Evolutionary conservation across 2,113 vertebrate genomes (phyloP).

Genomic region (Malurus cyaneus): DNA sequence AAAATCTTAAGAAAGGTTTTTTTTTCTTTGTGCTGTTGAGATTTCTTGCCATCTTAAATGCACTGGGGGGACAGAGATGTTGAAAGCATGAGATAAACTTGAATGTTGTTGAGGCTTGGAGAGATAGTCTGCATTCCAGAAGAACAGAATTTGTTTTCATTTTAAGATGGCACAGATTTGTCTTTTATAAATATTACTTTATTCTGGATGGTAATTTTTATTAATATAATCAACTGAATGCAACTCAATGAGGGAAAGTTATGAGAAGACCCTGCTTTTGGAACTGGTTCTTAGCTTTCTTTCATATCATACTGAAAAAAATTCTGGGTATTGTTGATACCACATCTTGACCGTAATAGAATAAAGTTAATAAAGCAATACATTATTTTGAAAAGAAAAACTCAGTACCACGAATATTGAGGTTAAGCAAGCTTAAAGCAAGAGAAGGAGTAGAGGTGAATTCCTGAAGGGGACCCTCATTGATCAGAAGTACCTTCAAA

Average conservation of each 20-base stretch:
- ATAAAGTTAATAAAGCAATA: background rate
- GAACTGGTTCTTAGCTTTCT: background rate
- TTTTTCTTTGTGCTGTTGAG: background rate
- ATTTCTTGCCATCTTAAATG: background rate
- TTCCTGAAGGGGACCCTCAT: background rate
- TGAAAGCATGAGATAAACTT: background rate
- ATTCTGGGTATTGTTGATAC: background rate
- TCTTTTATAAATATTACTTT: background rate
- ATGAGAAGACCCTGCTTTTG: background rate
- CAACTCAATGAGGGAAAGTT: background rate
- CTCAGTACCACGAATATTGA: fast-evolving
- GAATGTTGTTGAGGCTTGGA: background rate
- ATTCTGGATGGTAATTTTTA: background rate
- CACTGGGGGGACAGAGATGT: background rate
- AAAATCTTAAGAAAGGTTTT: background rate
- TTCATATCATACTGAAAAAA: background rate
- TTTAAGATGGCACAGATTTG: background rate
- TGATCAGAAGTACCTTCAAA: background rate
- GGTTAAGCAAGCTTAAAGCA: background rate
- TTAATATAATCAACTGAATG: background rate
- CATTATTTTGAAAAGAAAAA: background rate
- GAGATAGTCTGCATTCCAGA: background rate
- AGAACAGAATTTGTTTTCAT: background rate
- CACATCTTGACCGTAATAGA: background rate
- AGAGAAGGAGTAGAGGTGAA: background rate